Conservation (phyloP, 2,113 vertebrate species). For the Andinoacara biseriatus region DNA sequence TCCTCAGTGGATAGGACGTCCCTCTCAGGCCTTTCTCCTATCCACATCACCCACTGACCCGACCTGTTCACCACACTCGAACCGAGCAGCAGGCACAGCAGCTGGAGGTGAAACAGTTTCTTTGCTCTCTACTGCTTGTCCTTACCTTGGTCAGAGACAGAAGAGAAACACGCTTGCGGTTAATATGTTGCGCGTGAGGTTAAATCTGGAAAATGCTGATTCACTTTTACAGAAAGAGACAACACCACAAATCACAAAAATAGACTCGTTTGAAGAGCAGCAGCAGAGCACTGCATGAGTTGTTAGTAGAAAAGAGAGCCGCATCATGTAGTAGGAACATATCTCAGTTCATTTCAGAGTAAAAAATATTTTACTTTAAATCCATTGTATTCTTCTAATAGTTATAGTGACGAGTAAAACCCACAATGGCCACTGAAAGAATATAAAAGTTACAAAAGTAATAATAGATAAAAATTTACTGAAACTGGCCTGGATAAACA, state of each 20-base stretch:
- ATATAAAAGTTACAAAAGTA: no score
- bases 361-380: not conserved
- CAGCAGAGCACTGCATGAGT: not conserved
- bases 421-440: not conserved
- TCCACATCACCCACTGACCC: constrained; percentile 85
- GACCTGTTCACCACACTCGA: constrained; percentile 1
- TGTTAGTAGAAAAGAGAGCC: not conserved
- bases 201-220: not conserved
- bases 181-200: not conserved
- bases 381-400: not conserved
- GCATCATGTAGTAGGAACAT: not conserved
- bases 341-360: not conserved
- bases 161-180: not conserved
- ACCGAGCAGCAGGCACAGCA: constrained; percentile 35
- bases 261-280: not conserved
- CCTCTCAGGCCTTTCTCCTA: constrained; percentile 75
- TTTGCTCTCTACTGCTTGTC: constrained; percentile 77
- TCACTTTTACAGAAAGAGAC: not conserved
- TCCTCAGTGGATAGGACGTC: constrained; percentile 83
- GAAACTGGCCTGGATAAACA: no score
- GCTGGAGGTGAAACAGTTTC: not conserved
- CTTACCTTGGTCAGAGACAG: constrained; percentile 68
- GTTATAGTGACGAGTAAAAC: not conserved
- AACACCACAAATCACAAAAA: not conserved
- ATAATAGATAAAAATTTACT: no score